Percentiles rank a stretch among this genome's conserved stretches.
Conservation (phyloP, 2,113 vertebrate species). For the Solea solea region DNA sequence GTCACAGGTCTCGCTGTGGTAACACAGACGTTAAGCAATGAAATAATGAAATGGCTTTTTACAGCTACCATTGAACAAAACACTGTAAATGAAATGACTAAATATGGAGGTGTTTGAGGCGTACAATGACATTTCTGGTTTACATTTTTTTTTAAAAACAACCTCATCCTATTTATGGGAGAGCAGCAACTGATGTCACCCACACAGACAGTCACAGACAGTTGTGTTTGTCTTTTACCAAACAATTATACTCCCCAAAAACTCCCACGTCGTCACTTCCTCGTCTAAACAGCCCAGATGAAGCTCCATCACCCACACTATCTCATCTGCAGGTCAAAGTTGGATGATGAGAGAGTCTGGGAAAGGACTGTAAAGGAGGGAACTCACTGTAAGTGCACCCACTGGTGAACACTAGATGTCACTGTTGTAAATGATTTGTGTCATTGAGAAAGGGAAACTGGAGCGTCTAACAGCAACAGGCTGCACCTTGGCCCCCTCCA, state of each 20-base stretch:
- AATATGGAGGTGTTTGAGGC: too few species aligned
- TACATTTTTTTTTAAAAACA: too few species aligned
- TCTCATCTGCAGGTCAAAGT: conserved; percentile 59
- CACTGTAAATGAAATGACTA: conserved; percentile 3
- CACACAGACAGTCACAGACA: conserved; percentile 76
- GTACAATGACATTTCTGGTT: too few species aligned
- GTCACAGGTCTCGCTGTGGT: too few species aligned
- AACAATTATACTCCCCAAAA: conserved; percentile 46
- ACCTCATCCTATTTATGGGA: conserved; percentile 46
- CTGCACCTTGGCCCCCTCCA: conserved; percentile 1
- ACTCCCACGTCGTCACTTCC: conserved; percentile 58
- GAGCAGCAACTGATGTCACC: conserved; percentile 81
- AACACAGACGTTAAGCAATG: too few species aligned
- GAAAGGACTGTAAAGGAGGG: not conserved
- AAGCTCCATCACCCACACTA: conserved; percentile 57
- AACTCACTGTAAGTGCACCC: not conserved
- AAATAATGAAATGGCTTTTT: not conserved
- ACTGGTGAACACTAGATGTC: conserved; percentile 51
- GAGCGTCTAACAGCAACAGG: conserved; percentile 7
- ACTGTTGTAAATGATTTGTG: conserved; percentile 39
- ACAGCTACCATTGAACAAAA: not conserved
- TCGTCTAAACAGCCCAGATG: conserved; percentile 57
- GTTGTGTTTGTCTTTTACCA: conserved; percentile 52
- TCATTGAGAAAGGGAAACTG: not conserved
- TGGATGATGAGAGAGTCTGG: conserved; percentile 11